Conservation (phyloP, 2,113 vertebrate species). For the Syngnathus floridae region DNA sequence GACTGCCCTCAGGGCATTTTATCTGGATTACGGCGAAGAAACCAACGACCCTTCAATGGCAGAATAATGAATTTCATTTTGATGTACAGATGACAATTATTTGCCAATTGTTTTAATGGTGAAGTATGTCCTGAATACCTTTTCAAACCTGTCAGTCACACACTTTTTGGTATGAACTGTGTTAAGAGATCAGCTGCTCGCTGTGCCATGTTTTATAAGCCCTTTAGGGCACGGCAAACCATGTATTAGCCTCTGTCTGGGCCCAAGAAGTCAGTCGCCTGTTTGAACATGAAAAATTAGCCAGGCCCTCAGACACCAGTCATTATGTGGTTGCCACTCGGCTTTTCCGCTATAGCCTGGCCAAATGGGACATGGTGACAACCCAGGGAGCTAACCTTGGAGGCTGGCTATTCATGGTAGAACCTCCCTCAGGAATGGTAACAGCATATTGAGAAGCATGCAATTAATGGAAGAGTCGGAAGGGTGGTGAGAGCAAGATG, state of each 20-base stretch:
- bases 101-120: neutral
- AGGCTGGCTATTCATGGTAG: conserved; percentile 58
- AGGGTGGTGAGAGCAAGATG: conserved; percentile 25
- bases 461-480: conserved; percentile 56
- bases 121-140: neutral
- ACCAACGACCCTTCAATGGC: neutral
- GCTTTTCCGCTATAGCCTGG: conserved; percentile 60
- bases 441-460: conserved; percentile 45
- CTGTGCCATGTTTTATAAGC: conserved; percentile 56
- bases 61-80: neutral
- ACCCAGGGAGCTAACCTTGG: conserved; percentile 57
- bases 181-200: conserved; percentile 43
- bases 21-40: conserved; percentile 13
- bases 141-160: conserved; percentile 20
- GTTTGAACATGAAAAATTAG: conserved; percentile 72
- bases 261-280: conserved; percentile 49
- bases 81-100: neutral
- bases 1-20: conserved; percentile 10
- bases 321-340: conserved; percentile 61
- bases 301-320: conserved; percentile 66
- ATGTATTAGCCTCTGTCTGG: conserved; percentile 54
- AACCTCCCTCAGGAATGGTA: conserved; percentile 46
- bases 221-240: conserved; percentile 54
- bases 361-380: conserved; percentile 55
- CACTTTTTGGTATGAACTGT: conserved; percentile 23